Evolutionary conservation across 2,113 vertebrate genomes (phyloP), one percentile per base, ranked within the genome.

Genomic region (Miniopterus natalensis): DNA sequence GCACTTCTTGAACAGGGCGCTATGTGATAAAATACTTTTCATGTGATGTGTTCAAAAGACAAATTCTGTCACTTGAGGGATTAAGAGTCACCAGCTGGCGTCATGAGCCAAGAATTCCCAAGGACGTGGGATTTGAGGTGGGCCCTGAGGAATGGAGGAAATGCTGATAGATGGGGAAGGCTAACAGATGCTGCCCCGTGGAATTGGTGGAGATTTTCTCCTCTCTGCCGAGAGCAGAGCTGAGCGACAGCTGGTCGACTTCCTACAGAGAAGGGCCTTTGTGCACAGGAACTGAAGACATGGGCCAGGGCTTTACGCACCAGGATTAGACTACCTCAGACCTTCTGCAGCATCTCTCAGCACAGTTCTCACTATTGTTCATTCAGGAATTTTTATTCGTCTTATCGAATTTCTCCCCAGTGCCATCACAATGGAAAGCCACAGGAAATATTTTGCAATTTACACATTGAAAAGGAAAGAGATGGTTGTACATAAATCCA

Each of bases 331-430:
- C 80, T 57, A 20, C 77, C 75, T 87, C 49, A 92, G 80, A 45
- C 73, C 55, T 87, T 88, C 12, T 45, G 88, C 0, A 13, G 40
- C 8, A 55, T 51, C 78, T n/a, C 5, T 83, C n/a, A 65, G 57
- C 68, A 94, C 71, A 94, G 25, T 94, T 95, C 92, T 92, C 57
- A 53, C 66, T 81, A 70, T 96, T 96, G 94, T 97, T 92, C 83
- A 29, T 95, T 95, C n/a, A 90, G 68, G 61, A 95, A 94, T 95
- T 96, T 96, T 92, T 94, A 92, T 96, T 95, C 97, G 92, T 96
- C 73, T 73, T 94, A 92, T 96, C 94, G 53, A 25, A 94, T 96
- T 96, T 96, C 81, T 90, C 83, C 61, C 40, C 18, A 12, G 68
- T 68, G 40, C 47, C 88, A 45, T 80, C 92, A 68, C 79, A 75